These are phyloP conservation scores for Anoura caudifer DNA, from an alignment of 2,113 vertebrate genomes.

Conservation along the genomic window DNA sequence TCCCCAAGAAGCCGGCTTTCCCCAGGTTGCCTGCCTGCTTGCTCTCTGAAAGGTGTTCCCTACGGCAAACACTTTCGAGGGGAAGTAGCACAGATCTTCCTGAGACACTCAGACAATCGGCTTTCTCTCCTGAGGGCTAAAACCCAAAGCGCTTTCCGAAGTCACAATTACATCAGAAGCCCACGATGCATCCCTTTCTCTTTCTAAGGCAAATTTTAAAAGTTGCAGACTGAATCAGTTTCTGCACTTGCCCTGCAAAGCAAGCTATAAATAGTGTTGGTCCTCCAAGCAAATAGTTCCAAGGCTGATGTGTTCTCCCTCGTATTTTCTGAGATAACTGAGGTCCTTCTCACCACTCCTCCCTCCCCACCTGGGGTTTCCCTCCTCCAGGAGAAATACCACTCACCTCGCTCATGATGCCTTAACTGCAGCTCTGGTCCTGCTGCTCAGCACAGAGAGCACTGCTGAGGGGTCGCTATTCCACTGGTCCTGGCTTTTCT, in stretches of 20 bases:
- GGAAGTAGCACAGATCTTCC: neutral
- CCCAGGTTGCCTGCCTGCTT: neutral
- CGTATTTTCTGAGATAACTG: fast-evolving
- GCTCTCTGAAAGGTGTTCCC: neutral
- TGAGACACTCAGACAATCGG: neutral
- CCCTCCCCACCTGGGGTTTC: neutral
- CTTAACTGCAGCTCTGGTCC: constrained; percentile 38
- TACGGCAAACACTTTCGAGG: neutral
- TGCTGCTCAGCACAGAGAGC: constrained; percentile 33
- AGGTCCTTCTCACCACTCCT: neutral
- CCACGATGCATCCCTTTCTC: neutral
- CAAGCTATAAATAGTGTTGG: fast-evolving
- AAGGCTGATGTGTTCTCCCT: neutral
- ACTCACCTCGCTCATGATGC: constrained; percentile 85
- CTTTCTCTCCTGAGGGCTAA: neutral
- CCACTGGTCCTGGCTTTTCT: constrained; percentile 65
- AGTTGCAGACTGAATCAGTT: neutral
- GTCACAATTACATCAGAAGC: neutral
- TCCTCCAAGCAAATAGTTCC: neutral
- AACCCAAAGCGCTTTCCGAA: neutral
- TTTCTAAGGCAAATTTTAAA: neutral
- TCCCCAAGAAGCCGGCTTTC: neutral
- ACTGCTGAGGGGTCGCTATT: constrained; percentile 19
- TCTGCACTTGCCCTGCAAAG: neutral
- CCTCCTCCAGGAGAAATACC: neutral